Evolutionary conservation across 1,140 invertebrate species (phyloP).

Genomic region (Tetramorium parvispinum): DNA sequence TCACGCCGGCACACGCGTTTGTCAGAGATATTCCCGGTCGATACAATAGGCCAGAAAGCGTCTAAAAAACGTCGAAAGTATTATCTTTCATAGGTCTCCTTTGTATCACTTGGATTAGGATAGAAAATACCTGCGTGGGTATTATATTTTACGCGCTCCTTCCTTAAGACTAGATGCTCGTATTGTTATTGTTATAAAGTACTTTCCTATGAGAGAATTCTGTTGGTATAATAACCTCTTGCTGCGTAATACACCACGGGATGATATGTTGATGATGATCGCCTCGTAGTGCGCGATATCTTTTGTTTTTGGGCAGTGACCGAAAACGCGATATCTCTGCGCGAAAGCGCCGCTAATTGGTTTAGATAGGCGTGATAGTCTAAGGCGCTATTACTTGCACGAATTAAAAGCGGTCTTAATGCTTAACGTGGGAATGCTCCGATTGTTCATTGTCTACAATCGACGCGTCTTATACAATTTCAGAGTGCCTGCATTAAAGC

Average conservation of each 20-base stretch:
- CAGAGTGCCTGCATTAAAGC: slow-evolving; percentile 57
- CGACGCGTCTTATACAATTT: slow-evolving; percentile 51
- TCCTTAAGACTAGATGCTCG: background rate
- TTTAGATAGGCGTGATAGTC: slow-evolving; percentile 63
- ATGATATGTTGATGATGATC: slow-evolving; percentile 36
- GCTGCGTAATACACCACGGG: slow-evolving; percentile 15
- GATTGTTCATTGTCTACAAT: slow-evolving; percentile 64
- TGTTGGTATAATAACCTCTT: slow-evolving; percentile 19
- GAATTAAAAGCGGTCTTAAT: slow-evolving; percentile 72
- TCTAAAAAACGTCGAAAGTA: background rate
- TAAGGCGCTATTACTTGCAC: slow-evolving; percentile 63
- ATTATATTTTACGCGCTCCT: background rate
- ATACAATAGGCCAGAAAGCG: background rate
- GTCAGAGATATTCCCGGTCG: background rate
- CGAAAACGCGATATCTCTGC: slow-evolving; percentile 63
- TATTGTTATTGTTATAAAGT: slow-evolving; percentile 20
- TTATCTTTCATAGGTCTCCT: background rate
- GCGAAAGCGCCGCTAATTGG: slow-evolving; percentile 71
- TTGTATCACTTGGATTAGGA: background rate
- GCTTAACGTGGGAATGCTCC: slow-evolving; percentile 70
- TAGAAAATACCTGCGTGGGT: background rate
- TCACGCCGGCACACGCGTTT: background rate
- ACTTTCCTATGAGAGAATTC: slow-evolving; percentile 44
- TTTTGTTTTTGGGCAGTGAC: slow-evolving; percentile 71
- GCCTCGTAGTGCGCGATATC: slow-evolving; percentile 26